Evolutionary conservation across 2,797 vertebrate genomes (phyloP).

Genomic region (Alectoris magna): DNA sequence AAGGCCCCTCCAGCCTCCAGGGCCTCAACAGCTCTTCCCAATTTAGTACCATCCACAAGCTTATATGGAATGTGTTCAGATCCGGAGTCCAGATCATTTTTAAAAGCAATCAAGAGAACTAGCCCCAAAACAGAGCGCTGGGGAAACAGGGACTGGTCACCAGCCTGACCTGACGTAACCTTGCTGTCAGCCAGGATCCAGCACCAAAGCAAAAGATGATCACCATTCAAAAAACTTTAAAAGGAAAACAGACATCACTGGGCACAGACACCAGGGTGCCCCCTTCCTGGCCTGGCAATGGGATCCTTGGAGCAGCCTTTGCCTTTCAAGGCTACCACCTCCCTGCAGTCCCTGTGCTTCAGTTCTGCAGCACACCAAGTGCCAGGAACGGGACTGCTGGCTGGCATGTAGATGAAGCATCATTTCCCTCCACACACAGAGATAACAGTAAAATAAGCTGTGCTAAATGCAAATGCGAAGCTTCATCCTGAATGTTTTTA

Average conservation of each 20-base stretch:
- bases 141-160: background rate
- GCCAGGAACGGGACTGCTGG: background rate
- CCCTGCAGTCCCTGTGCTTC: fast-evolving
- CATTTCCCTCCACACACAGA: fast-evolving
- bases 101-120: background rate
- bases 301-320: background rate
- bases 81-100: background rate
- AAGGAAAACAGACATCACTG: fast-evolving
- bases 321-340: background rate
- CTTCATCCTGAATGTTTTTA: background rate
- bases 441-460: background rate
- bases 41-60: background rate
- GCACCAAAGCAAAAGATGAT: fast-evolving
- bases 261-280: background rate
- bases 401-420: background rate
- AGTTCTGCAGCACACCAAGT: background rate
- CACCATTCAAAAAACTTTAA: background rate
- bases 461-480: background rate
- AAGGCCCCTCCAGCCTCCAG: background rate
- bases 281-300: background rate
- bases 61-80: background rate
- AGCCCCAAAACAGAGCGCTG: background rate
- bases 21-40: background rate
- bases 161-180: background rate
- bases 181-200: background rate